These are phyloP conservation scores for Meiosimyza decipiens DNA, from an alignment of 2,888 invertebrate species.

Conservation along the genomic window DNA sequence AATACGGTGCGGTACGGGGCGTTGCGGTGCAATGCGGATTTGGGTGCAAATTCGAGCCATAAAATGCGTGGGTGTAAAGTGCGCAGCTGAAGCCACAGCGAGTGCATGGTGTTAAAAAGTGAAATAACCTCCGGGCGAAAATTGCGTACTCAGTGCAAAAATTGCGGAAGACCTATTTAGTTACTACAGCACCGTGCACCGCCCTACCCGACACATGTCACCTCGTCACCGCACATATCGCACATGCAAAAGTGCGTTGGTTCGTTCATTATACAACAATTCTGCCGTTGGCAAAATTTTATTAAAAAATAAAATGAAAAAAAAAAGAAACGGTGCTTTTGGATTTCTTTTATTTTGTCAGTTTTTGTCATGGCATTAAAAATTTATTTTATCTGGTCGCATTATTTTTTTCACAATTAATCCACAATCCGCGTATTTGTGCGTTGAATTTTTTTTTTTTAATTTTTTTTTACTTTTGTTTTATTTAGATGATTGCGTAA, in stretches of 20 bases:
- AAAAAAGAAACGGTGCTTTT: slow-evolving; percentile 18
- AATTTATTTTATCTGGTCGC: slow-evolving; percentile 15
- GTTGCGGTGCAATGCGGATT: too few relatives aligned
- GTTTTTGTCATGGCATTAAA: slow-evolving; percentile 49
- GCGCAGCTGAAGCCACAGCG: slow-evolving; percentile 4
- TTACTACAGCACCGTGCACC: background rate
- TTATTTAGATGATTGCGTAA: too few relatives aligned
- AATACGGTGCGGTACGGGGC: too few relatives aligned
- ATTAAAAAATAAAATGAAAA: slow-evolving; percentile 44
- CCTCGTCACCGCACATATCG: background rate
- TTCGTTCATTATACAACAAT: slow-evolving; percentile 34
- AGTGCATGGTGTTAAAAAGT: slow-evolving; percentile 16
- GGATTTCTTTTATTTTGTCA: slow-evolving; percentile 49
- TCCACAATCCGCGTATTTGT: slow-evolving; percentile 35
- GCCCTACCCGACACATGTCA: slow-evolving; percentile 18
- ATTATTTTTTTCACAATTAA: slow-evolving; percentile 29
- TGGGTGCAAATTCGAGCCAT: too few relatives aligned
- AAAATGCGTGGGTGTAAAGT: background rate
- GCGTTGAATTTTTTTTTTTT: slow-evolving; percentile 31
- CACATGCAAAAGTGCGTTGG: slow-evolving; percentile 24
- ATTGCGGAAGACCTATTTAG: slow-evolving; percentile 30
- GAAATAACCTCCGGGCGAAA: slow-evolving; percentile 25
- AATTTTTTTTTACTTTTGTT: slow-evolving; percentile 11
- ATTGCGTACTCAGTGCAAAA: slow-evolving; percentile 26
- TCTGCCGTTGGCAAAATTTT: slow-evolving; percentile 50